Evolutionary conservation across 2,113 vertebrate species (phyloP), one percentile per base, ranked within the genome.

Genomic region (Eulacestoma nigropectus): DNA sequence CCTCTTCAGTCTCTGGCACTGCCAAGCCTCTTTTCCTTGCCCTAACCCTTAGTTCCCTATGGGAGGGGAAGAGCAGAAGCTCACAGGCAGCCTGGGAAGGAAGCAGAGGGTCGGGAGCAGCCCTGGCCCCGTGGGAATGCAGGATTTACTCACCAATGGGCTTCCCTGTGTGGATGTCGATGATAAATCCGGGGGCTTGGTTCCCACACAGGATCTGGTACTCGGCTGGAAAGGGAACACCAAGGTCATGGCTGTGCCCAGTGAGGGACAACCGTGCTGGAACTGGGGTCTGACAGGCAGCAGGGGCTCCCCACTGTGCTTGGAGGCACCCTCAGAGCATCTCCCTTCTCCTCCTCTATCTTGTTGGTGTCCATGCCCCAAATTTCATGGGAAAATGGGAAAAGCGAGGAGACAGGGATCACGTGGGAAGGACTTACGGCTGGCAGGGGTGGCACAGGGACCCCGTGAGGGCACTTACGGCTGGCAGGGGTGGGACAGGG

Each of bases 121-220:
- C 27, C 39, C 57, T 10, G 37, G 46, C 79, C 46, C 46, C 1
- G 2, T 0, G 20, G 65, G n/a, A 15, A 9, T 3, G 13, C 53
- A 8, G 57, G 5, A 4, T 16, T 29, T 3, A 92, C 98, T 98
- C 96, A 99, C 99, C 99, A 0, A 99, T 97, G 3, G 98, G 98
- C 35, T 99, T 99, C 60, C 99, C 99, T 0, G 99, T 99, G 95
- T 98, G 98, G 95, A 99, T 98, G 94, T 99, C 99, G 4, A 98
- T 98, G 96, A 99, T 98, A 42, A 99, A 99, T 12, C 99, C 99
- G 0, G 99, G 99, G 5, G 98, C 98, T 91, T 98, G 98, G 97
- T 98, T 99, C 63, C 99, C 99, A 62, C 99, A 99, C 39, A 99
- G 98, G 65, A 98, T 89, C 97, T 99, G 98, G 95, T 99, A 99